phyloP scores from a whole-genome alignment of 2,888 invertebrate genomes.

The Cremastobaeus sp. region DNA sequence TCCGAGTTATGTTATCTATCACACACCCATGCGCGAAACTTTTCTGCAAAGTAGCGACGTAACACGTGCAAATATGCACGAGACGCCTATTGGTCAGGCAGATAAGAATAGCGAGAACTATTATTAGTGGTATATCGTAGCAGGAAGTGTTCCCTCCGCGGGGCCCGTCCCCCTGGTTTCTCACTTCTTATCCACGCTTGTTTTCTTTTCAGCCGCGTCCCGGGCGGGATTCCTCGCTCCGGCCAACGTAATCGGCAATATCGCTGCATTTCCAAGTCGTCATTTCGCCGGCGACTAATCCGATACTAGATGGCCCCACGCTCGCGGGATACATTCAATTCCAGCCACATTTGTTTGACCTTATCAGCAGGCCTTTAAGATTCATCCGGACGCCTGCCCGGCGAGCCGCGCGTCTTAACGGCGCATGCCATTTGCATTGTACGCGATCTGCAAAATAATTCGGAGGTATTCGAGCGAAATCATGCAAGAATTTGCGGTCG shows the following conservation, averaged over 20 bases:
- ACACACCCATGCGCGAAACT: conserved; percentile 27
- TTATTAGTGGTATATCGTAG: conserved; percentile 57
- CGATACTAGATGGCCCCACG: conserved; percentile 22
- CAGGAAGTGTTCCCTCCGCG: conserved; percentile 52
- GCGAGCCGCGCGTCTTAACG: conserved; percentile 1
- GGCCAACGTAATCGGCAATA: conserved; percentile 40
- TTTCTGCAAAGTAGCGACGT: conserved; percentile 43
- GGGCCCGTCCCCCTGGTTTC: conserved; percentile 11
- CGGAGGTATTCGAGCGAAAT: no score
- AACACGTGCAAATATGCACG: conserved; percentile 49
- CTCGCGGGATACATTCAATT: conserved; percentile 28
- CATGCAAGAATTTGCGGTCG: no score
- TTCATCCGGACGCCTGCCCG: conserved; percentile 9
- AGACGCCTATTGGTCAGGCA: conserved; percentile 44
- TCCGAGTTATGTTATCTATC: conserved; percentile 33
- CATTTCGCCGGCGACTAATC: conserved; percentile 29
- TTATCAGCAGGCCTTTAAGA: conserved; percentile 29
- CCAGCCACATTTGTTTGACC: conserved; percentile 26
- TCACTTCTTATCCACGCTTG: conserved; percentile 16
- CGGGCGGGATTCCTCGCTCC: background rate
- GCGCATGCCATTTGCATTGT: conserved; percentile 18
- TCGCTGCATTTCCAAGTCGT: conserved; percentile 39
- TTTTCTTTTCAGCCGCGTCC: conserved; percentile 34
- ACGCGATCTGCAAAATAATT: conserved; percentile 12
- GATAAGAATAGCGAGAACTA: conserved; percentile 54